Evolutionary conservation across 30 jellyfish, hydroid and myxozoan genomes (phyloP), one percentile per base, ranked within the genome.

Genomic region (Rhopilema esculentum): DNA sequence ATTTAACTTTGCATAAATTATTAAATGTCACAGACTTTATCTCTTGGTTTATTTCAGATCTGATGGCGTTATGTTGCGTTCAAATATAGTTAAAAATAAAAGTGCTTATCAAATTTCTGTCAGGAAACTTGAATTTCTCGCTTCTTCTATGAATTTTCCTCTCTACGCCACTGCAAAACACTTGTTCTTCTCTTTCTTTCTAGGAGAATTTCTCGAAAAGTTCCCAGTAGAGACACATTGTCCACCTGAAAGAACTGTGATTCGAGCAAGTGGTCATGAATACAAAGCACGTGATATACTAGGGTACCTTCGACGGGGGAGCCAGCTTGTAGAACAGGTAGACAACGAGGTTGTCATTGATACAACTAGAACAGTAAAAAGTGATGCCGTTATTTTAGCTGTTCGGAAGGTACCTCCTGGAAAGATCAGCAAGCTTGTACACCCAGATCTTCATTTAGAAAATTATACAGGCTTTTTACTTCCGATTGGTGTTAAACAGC

Each of bases 341-440:
- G 92, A 85, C 20, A 93, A 95, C 21, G 92, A 96, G 15, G 95
- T 85, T 22, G 86, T 86, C 29, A 77, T 90, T 1, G 97, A 95
- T 73, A 95, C 99, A 8, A 86, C 93, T 22, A 87, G 97, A 20
- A 95, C 99, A 1, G 86, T 95, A 50, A 90, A 86, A 78, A 67
- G 69, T 23, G 74, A 85, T 88, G 69, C 97, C 0, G 83, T 77
- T 0, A 87, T 90, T 26, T 86, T 97, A 1, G 97, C 97, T 8
- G 99, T 95, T 40, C 93, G 99, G 19, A 95, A 95, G 66, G 93
- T 95, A 9, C 99, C 99, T 64, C 99, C 99, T 4, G 97, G 97
- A 17, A 90, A 90, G 67, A 95, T 95, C 29, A 95, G 99, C 85
- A 95, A 95, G 71, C 93, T 95, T 24, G 93, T 95, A 8, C 99